Evolutionary conservation across 2,797 vertebrate species (phyloP).

Genomic region (Thaleichthys pacificus): DNA sequence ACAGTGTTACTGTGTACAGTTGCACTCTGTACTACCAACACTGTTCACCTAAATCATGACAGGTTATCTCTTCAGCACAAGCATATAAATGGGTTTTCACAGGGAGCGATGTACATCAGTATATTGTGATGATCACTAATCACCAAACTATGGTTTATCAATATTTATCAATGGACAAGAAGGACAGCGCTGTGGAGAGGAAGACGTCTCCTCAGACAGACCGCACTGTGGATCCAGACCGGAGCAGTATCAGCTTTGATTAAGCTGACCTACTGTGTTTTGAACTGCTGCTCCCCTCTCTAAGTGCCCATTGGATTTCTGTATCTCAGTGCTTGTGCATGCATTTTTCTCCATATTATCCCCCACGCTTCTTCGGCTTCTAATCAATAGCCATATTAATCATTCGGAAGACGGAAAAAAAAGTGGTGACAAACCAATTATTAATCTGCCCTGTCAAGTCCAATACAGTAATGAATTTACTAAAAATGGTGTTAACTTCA

Average conservation of each 20-base stretch:
- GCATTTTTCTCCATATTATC: slow-evolving; percentile 67
- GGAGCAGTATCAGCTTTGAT: slow-evolving; percentile 45
- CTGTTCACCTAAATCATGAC: too few relatives aligned
- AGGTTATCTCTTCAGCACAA: too few relatives aligned
- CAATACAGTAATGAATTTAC: slow-evolving; percentile 86
- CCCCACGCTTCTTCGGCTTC: slow-evolving; percentile 42
- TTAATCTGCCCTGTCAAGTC: slow-evolving; percentile 81
- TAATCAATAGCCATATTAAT: slow-evolving; percentile 86
- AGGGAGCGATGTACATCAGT: neutral
- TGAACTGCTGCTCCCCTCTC: slow-evolving; percentile 60
- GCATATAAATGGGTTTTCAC: neutral
- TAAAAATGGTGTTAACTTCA: slow-evolving; percentile 79
- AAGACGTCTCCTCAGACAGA: slow-evolving; percentile 61
- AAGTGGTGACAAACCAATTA: slow-evolving; percentile 82
- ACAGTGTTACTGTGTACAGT: neutral
- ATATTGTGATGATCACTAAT: neutral
- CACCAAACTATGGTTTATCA: neutral
- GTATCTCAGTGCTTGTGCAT: slow-evolving; percentile 57
- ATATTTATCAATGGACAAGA: neutral
- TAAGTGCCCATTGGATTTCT: slow-evolving; percentile 69
- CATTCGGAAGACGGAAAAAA: slow-evolving; percentile 56
- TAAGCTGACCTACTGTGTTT: slow-evolving; percentile 60
- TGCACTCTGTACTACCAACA: neutral
- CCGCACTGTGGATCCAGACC: neutral
- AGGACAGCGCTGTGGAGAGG: slow-evolving; percentile 44